Evolutionary conservation across 1,140 invertebrate genomes (phyloP), one percentile per base, ranked within the genome.

Genomic region (Hycleus cichorii): DNA sequence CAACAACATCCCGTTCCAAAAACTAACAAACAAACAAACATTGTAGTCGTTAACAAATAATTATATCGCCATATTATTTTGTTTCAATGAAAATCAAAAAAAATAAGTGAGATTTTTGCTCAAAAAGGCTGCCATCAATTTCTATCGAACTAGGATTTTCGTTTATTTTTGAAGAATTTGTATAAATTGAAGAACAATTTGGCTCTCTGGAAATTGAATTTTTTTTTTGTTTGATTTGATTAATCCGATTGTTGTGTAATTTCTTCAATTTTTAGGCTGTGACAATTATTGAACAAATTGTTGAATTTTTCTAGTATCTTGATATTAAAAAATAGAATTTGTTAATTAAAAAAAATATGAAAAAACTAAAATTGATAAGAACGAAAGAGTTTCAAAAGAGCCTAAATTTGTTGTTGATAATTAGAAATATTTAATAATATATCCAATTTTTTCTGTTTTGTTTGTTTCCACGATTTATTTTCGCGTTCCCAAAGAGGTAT

Each of bases 231-330:
- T 51, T 39, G 40, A 27, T 47, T 26, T 32, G n/a, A 47, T 11
- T 11, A 6, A 6, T 46, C 24, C 6, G 44, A 47, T 12, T 24
- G 9, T 24, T 47, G n/a, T 52, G 49, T 57, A 59, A 57, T 46
- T 64, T 67, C 18, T 18, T 18, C 60, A 42, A 63, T 58, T 64
- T 69, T 68, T 69, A 65, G 68, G 68, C 68, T 69, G 68, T 69
- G 68, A 69, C 63, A 54, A 47, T 58, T 59, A 60, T 57, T 67
- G 47, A 51, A 55, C 9, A 42, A 59, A 62, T 64, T 64, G 63
- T 69, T 64, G 57, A 50, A 65, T 64, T 59, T 67, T 65, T 56
- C 59, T 64, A 63, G 60, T 63, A 61, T 61, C 63, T 47, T 40
- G 38, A 52, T 45, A 52, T 52, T 52, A 25, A 24, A 25, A n/a